phyloP scores from a whole-genome alignment of 2,888 invertebrate genomes.

The Drosophila anceps region DNA sequence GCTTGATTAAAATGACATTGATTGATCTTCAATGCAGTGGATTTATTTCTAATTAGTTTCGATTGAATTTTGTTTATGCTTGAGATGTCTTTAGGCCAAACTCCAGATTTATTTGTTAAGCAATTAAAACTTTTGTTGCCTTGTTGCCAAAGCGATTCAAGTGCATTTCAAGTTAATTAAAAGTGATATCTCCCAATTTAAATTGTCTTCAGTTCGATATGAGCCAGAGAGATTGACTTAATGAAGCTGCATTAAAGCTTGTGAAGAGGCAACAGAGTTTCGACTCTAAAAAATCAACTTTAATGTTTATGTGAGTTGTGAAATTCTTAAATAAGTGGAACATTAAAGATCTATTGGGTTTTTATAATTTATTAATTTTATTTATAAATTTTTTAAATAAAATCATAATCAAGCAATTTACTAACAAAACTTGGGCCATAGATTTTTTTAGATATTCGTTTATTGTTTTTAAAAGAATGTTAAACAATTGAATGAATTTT shows the following conservation, averaged over 20 bases:
- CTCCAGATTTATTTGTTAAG: neutral
- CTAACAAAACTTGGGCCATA: too few relatives aligned
- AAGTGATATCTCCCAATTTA: neutral
- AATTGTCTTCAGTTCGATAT: neutral
- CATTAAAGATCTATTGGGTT: too few relatives aligned
- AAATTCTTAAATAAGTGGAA: too few relatives aligned
- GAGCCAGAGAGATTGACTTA: neutral
- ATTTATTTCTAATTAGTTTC: neutral
- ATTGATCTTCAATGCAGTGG: constrained; percentile 17
- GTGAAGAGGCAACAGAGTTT: too few relatives aligned
- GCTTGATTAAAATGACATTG: constrained; percentile 33
- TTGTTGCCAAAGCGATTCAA: neutral
- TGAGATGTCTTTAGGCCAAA: neutral
- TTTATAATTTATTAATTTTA: too few relatives aligned
- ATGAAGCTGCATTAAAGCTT: neutral
- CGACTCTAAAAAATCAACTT: too few relatives aligned
- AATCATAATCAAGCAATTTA: too few relatives aligned
- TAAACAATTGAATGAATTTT: too few relatives aligned
- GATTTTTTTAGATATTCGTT: too few relatives aligned
- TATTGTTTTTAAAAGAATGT: too few relatives aligned
- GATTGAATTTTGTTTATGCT: neutral
- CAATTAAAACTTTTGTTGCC: neutral
- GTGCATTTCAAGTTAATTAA: neutral
- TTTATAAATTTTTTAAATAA: too few relatives aligned
- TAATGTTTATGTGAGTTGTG: too few relatives aligned